Conservation (phyloP, 2,888 invertebrate species). For the Coelopa pilipes region DNA sequence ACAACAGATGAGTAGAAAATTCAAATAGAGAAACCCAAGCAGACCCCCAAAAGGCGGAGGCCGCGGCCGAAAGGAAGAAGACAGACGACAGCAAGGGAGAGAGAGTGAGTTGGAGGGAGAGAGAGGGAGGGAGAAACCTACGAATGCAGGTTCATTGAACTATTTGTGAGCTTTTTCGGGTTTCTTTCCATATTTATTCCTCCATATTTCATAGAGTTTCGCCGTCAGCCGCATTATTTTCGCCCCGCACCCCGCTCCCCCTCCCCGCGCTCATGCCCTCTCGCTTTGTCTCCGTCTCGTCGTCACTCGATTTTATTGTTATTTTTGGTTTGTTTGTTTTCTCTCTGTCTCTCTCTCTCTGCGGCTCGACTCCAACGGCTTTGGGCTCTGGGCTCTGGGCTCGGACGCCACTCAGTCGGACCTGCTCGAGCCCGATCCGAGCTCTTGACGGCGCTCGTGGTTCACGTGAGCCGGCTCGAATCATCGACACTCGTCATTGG, state of each 20-base stretch:
- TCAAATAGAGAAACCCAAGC: not conserved
- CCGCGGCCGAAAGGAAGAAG: not conserved
- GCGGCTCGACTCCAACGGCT: not conserved
- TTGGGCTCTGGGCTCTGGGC: too few relatives aligned
- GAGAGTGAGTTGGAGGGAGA: not conserved
- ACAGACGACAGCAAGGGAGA: not conserved
- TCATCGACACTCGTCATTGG: constrained; percentile 18
- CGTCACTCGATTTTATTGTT: not conserved
- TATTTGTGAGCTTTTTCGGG: constrained; percentile 59
- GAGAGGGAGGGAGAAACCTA: not conserved
- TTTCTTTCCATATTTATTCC: constrained; percentile 59
- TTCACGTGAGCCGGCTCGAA: constrained; percentile 22
- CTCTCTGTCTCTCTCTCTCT: not conserved
- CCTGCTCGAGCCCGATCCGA: too few relatives aligned
- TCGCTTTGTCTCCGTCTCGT: not conserved
- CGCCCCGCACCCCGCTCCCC: not conserved
- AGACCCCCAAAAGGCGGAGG: not conserved
- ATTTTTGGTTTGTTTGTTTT: not conserved
- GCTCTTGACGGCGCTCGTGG: too few relatives aligned
- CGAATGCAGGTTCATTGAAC: constrained; percentile 49
- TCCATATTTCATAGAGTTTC: constrained; percentile 60
- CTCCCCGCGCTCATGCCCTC: not conserved
- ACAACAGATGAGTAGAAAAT: not conserved
- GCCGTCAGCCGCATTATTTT: constrained; percentile 33
- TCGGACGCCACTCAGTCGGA: not conserved